Conservation (phyloP, 2,888 invertebrate species). For the Seladonia tumulorum region DNA sequence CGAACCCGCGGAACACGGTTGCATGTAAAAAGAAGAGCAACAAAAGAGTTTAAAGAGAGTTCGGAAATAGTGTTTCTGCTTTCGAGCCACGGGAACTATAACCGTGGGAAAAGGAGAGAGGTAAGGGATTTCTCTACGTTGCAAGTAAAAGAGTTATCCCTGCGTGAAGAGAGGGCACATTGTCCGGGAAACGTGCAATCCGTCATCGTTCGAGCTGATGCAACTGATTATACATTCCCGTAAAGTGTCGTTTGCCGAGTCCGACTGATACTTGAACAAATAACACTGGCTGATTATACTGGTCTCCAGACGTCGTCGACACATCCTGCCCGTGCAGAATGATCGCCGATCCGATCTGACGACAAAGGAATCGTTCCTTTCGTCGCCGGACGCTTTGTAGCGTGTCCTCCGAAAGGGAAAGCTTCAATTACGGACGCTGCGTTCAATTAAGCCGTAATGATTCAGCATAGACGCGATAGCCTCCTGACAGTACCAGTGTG, state of each 20-base stretch:
- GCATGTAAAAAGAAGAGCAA: neutral
- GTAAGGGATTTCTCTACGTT: neutral
- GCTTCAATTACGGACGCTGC: neutral
- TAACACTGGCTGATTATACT: neutral
- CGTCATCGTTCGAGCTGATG: neutral
- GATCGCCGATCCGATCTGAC: neutral
- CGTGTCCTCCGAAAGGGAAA: neutral
- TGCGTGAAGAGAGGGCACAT: neutral
- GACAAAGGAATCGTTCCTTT: neutral
- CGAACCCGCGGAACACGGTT: neutral
- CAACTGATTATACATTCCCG: neutral
- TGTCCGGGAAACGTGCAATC: constrained; percentile 1
- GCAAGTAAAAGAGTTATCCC: neutral
- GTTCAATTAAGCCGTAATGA: neutral
- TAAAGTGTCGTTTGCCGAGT: neutral
- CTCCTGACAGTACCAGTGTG: no score
- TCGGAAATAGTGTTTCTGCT: neutral
- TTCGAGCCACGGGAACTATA: neutral
- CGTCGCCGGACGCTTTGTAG: neutral
- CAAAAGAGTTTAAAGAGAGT: neutral
- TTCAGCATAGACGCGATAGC: no score
- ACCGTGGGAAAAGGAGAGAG: neutral
- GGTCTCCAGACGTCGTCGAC: neutral
- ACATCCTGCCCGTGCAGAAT: neutral
- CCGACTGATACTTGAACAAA: neutral